Conservation (phyloP, 2,113 vertebrate species). For the Chrysochloris asiatica region DNA sequence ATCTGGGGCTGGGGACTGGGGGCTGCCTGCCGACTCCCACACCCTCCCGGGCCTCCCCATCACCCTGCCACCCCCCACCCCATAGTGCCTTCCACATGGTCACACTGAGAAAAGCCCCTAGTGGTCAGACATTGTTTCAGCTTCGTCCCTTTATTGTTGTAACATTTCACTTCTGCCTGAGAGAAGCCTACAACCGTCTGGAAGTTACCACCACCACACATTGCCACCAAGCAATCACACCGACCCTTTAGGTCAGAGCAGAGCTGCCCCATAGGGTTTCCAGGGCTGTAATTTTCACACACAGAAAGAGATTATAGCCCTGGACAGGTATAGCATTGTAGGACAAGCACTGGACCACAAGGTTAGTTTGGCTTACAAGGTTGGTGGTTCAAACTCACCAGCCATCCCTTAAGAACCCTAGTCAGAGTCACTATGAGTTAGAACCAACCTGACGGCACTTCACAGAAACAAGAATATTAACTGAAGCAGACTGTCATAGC, state of each 20-base stretch:
- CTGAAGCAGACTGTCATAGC: not conserved
- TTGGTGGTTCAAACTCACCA: no score
- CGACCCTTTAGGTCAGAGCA: not conserved
- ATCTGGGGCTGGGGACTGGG: slow-evolving; percentile 13
- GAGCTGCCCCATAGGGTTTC: not conserved
- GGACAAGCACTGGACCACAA: no score
- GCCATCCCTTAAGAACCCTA: no score
- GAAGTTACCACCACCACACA: not conserved
- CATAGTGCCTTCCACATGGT: not conserved
- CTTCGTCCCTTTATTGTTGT: not conserved
- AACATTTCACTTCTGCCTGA: not conserved
- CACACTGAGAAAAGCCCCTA: not conserved
- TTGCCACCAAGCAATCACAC: not conserved
- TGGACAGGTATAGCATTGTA: no score
- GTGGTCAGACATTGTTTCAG: not conserved
- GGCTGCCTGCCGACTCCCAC: not conserved
- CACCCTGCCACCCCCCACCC: rapidly evolving
- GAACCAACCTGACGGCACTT: no score
- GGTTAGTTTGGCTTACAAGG: no score
- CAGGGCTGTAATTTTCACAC: not conserved
- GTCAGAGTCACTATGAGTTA: no score
- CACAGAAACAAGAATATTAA: no score
- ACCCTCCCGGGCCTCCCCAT: not conserved
- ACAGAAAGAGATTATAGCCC: no score
- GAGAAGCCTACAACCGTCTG: not conserved